Evolutionary conservation across 2,888 invertebrate genomes (phyloP).

Genomic region (Agapostemon virescens): DNA sequence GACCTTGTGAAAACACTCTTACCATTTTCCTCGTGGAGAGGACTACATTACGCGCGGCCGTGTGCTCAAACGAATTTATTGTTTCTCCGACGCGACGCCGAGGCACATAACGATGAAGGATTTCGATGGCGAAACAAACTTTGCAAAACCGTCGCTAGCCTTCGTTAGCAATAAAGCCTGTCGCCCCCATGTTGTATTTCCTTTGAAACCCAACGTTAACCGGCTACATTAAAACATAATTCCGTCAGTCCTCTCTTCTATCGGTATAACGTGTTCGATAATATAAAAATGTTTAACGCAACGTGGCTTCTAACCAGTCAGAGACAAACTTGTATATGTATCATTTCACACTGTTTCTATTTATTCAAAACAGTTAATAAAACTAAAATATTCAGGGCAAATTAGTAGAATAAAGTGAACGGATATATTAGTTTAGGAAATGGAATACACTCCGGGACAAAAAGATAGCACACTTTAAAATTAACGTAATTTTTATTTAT

Average conservation of each 20-base stretch:
- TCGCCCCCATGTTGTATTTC: no score
- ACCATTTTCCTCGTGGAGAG: not conserved
- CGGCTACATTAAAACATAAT: constrained; percentile 4
- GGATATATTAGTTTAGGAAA: no score
- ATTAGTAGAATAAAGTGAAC: no score
- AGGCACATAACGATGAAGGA: not conserved
- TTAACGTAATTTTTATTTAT: no score
- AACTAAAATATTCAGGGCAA: no score
- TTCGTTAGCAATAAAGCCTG: not conserved
- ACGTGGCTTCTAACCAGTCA: not conserved
- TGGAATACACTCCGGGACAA: no score
- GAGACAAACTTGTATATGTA: no score
- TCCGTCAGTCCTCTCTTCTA: not conserved
- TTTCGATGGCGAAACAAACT: constrained; percentile 6
- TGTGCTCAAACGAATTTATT: constrained; percentile 20
- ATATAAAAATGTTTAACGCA: not conserved
- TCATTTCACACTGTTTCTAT: no score
- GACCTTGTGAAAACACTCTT: not conserved
- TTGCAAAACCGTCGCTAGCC: not conserved
- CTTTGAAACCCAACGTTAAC: not conserved
- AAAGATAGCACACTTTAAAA: no score
- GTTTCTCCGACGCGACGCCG: not conserved
- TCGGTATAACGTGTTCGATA: not conserved
- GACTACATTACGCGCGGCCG: not conserved
- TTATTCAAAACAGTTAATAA: no score